phyloP scores from a whole-genome alignment of 2,888 invertebrate genomes.

The Scrobipalpa costella region DNA sequence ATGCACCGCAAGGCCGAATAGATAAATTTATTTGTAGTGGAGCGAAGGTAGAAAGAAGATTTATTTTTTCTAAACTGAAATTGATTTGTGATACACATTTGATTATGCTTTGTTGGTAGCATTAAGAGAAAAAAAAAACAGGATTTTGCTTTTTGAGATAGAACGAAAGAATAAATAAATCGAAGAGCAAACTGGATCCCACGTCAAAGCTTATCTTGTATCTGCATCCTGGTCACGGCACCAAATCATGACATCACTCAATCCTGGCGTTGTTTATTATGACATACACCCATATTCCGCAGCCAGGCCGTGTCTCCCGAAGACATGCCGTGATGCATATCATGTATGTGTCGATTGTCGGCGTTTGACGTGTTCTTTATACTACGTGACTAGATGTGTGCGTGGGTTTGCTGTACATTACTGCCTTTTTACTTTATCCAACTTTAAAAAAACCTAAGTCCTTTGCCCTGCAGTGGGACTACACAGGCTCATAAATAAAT shows the following conservation, averaged over 20 bases:
- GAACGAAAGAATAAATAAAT: background rate
- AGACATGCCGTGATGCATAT: background rate
- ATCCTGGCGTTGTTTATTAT: background rate
- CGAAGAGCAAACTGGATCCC: background rate
- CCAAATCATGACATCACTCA: slow-evolving; percentile 10
- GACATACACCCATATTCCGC: background rate
- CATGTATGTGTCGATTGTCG: background rate
- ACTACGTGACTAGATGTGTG: background rate
- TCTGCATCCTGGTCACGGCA: slow-evolving; percentile 5
- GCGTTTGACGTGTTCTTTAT: background rate
- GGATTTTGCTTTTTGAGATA: too few species aligned
- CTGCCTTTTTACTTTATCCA: background rate
- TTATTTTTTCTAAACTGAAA: too few species aligned
- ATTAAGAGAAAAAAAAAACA: too few species aligned
- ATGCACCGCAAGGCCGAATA: background rate
- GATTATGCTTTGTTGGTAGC: too few species aligned
- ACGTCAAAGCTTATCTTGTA: background rate
- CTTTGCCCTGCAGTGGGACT: too few species aligned
- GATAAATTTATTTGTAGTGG: too few species aligned
- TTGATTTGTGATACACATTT: too few species aligned
- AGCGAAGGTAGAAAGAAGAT: too few species aligned
- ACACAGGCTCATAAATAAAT: too few species aligned
- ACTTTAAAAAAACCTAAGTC: background rate
- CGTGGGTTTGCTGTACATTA: background rate
- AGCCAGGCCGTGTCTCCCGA: background rate